phyloP scores from a whole-genome alignment of 2,888 invertebrate genomes.

The Clostera curtula region DNA sequence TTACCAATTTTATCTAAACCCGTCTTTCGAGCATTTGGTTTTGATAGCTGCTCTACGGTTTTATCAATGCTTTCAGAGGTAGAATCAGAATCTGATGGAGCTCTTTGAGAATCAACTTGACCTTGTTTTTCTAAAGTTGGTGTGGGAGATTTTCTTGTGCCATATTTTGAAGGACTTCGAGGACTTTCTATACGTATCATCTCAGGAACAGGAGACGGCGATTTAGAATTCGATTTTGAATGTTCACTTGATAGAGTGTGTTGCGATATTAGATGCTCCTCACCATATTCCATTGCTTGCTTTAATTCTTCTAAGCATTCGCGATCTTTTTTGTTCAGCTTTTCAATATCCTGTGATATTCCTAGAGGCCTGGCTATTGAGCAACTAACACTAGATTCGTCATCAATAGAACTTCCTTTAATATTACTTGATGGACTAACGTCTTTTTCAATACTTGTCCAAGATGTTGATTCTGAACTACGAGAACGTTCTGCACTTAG shows the following conservation, averaged over 20 bases:
- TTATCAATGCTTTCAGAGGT: slow-evolving; percentile 72
- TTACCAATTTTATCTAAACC: slow-evolving; percentile 62
- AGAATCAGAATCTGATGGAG: slow-evolving; percentile 76
- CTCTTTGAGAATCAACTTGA: slow-evolving; percentile 67
- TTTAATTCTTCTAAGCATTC: slow-evolving; percentile 76
- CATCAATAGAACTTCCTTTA: slow-evolving; percentile 80
- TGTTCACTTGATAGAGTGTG: slow-evolving; percentile 63
- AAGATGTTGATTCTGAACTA: slow-evolving; percentile 86
- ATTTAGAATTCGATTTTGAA: slow-evolving; percentile 64
- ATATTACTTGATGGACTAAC: slow-evolving; percentile 77
- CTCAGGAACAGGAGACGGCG: slow-evolving; percentile 55
- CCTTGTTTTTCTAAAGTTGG: slow-evolving; percentile 79
- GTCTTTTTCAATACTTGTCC: slow-evolving; percentile 87
- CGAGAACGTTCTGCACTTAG: slow-evolving; percentile 83
- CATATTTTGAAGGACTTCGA: slow-evolving; percentile 60
- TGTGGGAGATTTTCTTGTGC: slow-evolving; percentile 65
- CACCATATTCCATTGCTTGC: slow-evolving; percentile 73
- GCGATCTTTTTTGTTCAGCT: slow-evolving; percentile 77
- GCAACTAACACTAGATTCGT: slow-evolving; percentile 85
- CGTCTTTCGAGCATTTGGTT: slow-evolving; percentile 61
- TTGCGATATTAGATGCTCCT: slow-evolving; percentile 61
- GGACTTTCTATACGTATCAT: slow-evolving; percentile 59
- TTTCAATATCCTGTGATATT: slow-evolving; percentile 82
- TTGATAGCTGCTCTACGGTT: slow-evolving; percentile 63
- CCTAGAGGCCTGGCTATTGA: slow-evolving; percentile 87